Conservation (phyloP, 2,888 invertebrate genomes). For the Argyresthia albistria region DNA sequence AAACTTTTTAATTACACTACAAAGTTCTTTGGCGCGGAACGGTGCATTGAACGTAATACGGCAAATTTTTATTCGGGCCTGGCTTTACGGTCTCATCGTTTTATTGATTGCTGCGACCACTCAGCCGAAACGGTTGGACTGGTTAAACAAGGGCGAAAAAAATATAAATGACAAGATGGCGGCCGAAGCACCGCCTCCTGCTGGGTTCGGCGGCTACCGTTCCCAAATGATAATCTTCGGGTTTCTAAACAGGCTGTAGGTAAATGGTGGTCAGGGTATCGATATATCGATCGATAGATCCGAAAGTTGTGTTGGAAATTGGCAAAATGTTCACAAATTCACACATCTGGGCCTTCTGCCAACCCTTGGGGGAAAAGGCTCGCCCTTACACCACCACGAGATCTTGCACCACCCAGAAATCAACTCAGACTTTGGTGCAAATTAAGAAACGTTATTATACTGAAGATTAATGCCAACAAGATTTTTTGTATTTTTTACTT, state of each 20-base stretch:
- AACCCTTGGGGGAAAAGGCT: too few species aligned
- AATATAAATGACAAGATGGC: conserved; percentile 61
- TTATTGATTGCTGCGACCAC: conserved; percentile 64
- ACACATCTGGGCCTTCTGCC: too few species aligned
- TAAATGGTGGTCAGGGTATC: background rate
- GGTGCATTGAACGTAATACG: conserved; percentile 14
- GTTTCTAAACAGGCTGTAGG: background rate
- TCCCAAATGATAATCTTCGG: conserved; percentile 55
- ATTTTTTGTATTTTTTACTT: too few species aligned
- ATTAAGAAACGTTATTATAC: too few species aligned
- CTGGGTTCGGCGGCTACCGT: conserved; percentile 56
- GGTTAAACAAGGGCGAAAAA: conserved; percentile 66
- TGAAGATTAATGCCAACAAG: too few species aligned
- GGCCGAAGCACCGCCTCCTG: conserved; percentile 58
- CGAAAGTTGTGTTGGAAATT: too few species aligned
- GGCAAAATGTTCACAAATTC: too few species aligned
- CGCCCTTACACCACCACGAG: too few species aligned
- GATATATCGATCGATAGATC: too few species aligned
- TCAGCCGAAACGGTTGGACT: conserved; percentile 51
- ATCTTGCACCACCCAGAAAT: too few species aligned
- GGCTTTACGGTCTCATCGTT: conserved; percentile 56
- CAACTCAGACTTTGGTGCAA: too few species aligned
- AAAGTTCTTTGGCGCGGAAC: conserved; percentile 24
- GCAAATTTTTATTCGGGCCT: conserved; percentile 30
- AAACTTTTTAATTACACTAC: conserved; percentile 35